Conservation (phyloP, 2,888 invertebrate genomes). For the Cepaea hortensis region DNA sequence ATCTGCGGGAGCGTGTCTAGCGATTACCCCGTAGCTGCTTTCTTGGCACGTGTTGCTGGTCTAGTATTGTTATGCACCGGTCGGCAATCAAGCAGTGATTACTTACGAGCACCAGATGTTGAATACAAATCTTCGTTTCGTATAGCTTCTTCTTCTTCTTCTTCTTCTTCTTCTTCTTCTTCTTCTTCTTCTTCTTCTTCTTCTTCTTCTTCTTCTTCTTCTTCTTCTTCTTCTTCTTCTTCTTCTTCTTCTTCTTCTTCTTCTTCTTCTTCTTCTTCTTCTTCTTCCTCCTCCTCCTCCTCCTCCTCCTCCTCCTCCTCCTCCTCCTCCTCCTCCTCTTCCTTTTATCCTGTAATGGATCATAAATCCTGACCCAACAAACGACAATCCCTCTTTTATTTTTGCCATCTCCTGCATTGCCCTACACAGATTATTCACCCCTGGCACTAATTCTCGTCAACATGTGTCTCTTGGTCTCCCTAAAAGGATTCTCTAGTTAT, state of each 20-base stretch:
- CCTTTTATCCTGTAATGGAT: neutral
- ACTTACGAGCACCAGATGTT: no score
- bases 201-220: conserved; percentile 8
- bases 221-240: conserved; percentile 2
- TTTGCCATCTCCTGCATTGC: neutral
- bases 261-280: neutral
- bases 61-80: no score
- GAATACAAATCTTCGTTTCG: neutral
- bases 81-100: no score
- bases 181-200: neutral
- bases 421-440: neutral
- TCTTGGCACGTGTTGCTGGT: no score
- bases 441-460: no score
- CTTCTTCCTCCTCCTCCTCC: neutral
- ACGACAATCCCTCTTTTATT: neutral
- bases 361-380: neutral
- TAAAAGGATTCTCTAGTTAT: no score
- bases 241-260: conserved; percentile 6
- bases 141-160: neutral
- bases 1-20: no score
- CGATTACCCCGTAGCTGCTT: no score
- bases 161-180: conserved; percentile 29
- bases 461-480: no score
- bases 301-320: neutral
- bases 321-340: neutral